phyloP scores from a whole-genome alignment of 2,797 vertebrate species.

The Siniperca undulata region DNA sequence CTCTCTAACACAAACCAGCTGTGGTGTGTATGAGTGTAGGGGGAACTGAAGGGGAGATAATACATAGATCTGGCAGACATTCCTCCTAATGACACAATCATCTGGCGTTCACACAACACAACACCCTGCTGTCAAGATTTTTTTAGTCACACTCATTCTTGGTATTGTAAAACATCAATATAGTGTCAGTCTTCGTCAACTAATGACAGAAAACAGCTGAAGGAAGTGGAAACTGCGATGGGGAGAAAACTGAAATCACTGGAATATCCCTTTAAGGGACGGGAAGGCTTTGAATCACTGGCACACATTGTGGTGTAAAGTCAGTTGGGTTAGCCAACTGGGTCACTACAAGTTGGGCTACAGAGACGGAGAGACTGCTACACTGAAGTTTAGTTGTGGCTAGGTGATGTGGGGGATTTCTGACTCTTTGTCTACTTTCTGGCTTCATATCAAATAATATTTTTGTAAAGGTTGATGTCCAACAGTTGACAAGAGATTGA shows the following conservation, averaged over 20 bases:
- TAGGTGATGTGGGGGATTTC: constrained; percentile 31
- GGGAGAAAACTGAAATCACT: constrained; percentile 65
- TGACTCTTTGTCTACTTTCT: constrained; percentile 13
- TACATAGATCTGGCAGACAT: constrained; percentile 66
- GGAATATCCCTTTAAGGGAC: constrained; percentile 70
- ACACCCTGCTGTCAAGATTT: constrained; percentile 57
- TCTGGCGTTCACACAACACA: constrained; percentile 63
- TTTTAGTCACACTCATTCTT: constrained; percentile 38
- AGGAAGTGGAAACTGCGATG: constrained; percentile 46
- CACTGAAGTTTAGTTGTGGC: constrained; percentile 32
- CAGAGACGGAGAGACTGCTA: constrained; percentile 27
- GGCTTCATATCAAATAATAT: constrained; percentile 2
- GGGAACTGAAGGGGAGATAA: constrained; percentile 63
- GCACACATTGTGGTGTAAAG: constrained; percentile 57
- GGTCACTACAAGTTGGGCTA: constrained; percentile 66
- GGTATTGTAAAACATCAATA: constrained; percentile 37
- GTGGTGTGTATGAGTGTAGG: constrained; percentile 65
- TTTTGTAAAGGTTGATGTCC: background rate
- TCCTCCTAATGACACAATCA: constrained; percentile 73
- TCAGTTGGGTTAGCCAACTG: constrained; percentile 71
- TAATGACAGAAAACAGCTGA: constrained; percentile 64
- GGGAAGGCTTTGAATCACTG: constrained; percentile 49
- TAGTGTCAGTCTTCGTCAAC: constrained; percentile 6
- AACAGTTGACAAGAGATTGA: background rate
- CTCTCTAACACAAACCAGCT: constrained; percentile 86